Evolutionary conservation across 2,113 vertebrate species (phyloP).

Genomic region (Cavia porcellus): DNA sequence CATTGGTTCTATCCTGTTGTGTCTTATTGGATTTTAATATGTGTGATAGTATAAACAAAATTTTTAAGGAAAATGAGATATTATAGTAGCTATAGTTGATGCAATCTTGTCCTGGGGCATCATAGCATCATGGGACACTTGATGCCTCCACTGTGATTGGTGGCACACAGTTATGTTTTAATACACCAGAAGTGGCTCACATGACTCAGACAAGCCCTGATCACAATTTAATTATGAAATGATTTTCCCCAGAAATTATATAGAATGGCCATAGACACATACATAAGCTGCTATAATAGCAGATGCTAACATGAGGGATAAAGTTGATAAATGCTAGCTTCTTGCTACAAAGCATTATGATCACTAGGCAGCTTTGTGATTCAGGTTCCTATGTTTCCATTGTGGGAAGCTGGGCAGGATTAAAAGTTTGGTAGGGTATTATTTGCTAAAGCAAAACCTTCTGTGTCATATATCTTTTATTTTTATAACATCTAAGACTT

Average conservation of each 20-base stretch:
- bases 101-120: background rate
- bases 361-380: background rate
- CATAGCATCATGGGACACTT: background rate
- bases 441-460: background rate
- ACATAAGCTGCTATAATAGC: background rate
- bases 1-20: too few species aligned
- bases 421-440: background rate
- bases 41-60: too few species aligned
- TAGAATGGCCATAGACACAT: background rate
- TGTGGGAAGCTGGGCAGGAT: background rate
- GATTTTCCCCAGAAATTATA: background rate
- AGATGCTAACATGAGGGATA: background rate
- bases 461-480: background rate
- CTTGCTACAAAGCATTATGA: background rate
- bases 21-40: too few species aligned
- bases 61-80: too few species aligned
- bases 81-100: too few species aligned
- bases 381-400: background rate
- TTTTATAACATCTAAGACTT: constrained; percentile 15
- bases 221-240: background rate
- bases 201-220: background rate
- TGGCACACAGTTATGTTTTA: background rate
- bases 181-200: background rate
- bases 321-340: background rate
- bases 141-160: background rate